Evolutionary conservation across 2,888 invertebrate genomes (phyloP).

Genomic region (Leucophenga maculata): DNA sequence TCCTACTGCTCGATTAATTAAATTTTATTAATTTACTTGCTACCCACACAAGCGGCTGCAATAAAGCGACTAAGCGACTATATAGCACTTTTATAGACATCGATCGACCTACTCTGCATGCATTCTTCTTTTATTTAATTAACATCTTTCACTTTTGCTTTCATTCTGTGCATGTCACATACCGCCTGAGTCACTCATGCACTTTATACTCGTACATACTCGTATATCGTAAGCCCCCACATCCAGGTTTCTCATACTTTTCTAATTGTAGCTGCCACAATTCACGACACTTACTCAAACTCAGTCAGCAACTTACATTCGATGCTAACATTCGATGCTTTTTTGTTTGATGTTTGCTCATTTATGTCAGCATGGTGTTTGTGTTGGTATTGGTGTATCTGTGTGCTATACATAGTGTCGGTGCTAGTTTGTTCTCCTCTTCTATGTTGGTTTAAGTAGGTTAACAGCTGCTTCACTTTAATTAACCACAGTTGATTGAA

Average conservation of each 20-base stretch:
- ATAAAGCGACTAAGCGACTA: too few relatives aligned
- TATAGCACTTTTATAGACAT: background rate
- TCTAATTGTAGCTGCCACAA: too few relatives aligned
- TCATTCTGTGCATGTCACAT: background rate
- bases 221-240: background rate
- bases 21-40: too few relatives aligned
- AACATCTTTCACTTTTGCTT: conserved; percentile 14
- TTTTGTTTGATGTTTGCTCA: background rate
- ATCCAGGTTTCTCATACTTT: background rate
- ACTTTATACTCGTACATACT: background rate
- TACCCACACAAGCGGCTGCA: too few relatives aligned
- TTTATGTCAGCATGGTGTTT: background rate
- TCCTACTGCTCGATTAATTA: background rate
- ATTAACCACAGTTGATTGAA: conserved; percentile 26
- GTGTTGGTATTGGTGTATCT: background rate
- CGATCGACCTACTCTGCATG: background rate
- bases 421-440: conserved; percentile 14
- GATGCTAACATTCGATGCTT: too few relatives aligned
- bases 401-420: conserved; percentile 4
- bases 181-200: background rate
- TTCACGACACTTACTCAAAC: too few relatives aligned
- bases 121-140: conserved; percentile 12
- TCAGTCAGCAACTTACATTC: too few relatives aligned
- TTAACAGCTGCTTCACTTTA: conserved; percentile 27
- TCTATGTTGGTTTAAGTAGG: conserved; percentile 23